A percentile compares a stretch with the other conserved stretches of the same genome.
These are phyloP conservation scores for Poecile montanus DNA, from an alignment of 2,797 vertebrate genomes.

Conservation along the genomic window DNA sequence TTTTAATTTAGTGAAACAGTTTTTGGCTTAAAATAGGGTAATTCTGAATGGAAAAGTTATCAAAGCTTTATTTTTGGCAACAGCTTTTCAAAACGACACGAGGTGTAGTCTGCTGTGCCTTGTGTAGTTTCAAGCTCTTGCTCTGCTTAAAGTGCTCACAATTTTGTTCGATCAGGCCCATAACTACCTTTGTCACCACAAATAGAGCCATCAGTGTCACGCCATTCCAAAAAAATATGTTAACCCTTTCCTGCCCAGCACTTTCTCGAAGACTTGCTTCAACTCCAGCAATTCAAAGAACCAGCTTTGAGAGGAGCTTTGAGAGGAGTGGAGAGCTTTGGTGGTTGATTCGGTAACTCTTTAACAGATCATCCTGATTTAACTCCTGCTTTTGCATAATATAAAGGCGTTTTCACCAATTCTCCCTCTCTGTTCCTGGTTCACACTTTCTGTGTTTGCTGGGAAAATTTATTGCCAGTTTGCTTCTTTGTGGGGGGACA, in stretches of 20 bases:
- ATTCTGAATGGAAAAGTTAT: background rate
- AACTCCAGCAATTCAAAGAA: background rate
- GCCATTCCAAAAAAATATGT: background rate
- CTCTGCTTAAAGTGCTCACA: background rate
- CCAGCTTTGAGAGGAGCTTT: too few relatives aligned
- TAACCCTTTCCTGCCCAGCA: slow-evolving; percentile 51
- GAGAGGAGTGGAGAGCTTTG: background rate
- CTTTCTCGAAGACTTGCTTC: background rate
- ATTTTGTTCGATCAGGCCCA: background rate
- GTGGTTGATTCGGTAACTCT: background rate
- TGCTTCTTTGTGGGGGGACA: background rate
- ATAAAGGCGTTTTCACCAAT: background rate
- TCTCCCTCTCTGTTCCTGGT: background rate
- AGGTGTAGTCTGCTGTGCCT: background rate
- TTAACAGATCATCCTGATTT: background rate
- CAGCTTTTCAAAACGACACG: background rate
- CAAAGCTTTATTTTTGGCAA: slow-evolving; percentile 27
- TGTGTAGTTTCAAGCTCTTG: background rate
- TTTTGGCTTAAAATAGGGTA: background rate
- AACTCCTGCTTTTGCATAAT: background rate
- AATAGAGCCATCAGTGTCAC: background rate
- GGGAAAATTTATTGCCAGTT: background rate
- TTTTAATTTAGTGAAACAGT: background rate
- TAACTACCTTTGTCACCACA: background rate
- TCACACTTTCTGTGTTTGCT: background rate